phyloP scores from a whole-genome alignment of 2,888 invertebrate species.

The Carabus problematicus region DNA sequence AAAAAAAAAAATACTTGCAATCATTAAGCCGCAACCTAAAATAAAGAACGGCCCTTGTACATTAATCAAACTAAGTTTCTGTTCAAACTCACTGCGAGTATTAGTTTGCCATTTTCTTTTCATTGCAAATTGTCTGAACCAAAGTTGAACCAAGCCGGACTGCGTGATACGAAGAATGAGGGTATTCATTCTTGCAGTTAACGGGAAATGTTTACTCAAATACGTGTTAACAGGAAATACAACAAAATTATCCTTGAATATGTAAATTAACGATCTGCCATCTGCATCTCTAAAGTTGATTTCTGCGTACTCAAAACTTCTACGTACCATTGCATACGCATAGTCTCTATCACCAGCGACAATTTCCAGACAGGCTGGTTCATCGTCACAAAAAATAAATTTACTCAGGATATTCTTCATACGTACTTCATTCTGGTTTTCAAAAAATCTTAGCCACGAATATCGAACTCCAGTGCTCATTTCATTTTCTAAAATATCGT shows the following conservation, averaged over 20 bases:
- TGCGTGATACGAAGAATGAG: neutral
- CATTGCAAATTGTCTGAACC: neutral
- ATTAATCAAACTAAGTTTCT: conserved; percentile 70
- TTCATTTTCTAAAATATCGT: conserved; percentile 49
- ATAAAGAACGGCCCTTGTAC: conserved; percentile 4
- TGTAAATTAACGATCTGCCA: conserved; percentile 10
- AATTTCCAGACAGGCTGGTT: conserved; percentile 10
- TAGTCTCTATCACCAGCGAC: conserved; percentile 46
- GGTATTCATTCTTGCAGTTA: neutral
- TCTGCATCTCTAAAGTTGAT: conserved; percentile 31
- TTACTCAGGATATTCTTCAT: conserved; percentile 36
- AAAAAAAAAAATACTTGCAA: too few species aligned
- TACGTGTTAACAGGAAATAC: conserved; percentile 13
- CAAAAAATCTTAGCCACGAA: conserved; percentile 47
- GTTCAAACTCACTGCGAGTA: conserved; percentile 83
- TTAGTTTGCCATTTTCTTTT: conserved; percentile 50
- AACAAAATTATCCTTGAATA: conserved; percentile 17
- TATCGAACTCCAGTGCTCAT: conserved; percentile 48
- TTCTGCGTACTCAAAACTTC: conserved; percentile 13
- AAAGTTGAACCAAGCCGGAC: neutral
- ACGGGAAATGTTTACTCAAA: conserved; percentile 15
- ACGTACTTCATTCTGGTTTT: conserved; percentile 34
- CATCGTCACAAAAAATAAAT: conserved; percentile 12
- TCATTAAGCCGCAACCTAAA: too few species aligned
- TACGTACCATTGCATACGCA: conserved; percentile 19